Conservation (phyloP, 2,113 vertebrate genomes). For the Tretioscincus oriximinensis region DNA sequence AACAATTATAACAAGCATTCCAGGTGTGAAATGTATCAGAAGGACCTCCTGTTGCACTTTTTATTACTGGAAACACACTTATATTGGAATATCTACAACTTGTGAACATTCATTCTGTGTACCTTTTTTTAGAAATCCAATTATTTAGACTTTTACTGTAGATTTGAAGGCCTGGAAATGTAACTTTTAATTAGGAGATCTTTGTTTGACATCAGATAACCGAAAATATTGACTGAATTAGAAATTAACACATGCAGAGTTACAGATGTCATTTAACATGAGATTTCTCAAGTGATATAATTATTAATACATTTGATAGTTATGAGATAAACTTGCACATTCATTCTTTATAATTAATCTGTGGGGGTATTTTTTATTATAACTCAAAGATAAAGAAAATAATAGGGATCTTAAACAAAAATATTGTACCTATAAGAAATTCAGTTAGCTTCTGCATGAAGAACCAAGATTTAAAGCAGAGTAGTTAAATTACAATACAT, state of each 20-base stretch:
- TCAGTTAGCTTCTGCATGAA: constrained; percentile 74
- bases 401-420: constrained; percentile 63
- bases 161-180: constrained; percentile 57
- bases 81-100: constrained; percentile 51
- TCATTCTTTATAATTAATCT: constrained; percentile 67
- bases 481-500: constrained; percentile 67
- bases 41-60: constrained; percentile 57
- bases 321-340: constrained; percentile 71
- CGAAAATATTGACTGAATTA: constrained; percentile 80
- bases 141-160: constrained; percentile 59
- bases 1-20: constrained; percentile 50
- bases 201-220: constrained; percentile 75
- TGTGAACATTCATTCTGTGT: constrained; percentile 57
- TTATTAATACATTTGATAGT: constrained; percentile 74
- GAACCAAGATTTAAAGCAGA: constrained; percentile 70
- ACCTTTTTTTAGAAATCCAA: constrained; percentile 47
- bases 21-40: constrained; percentile 53
- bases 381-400: constrained; percentile 62
- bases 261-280: constrained; percentile 77
- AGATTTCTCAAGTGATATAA: constrained; percentile 73
- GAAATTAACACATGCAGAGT: constrained; percentile 73
- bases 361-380: constrained; percentile 64
- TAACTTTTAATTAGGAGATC: constrained; percentile 69
- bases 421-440: constrained; percentile 68
- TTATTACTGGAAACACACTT: constrained; percentile 66